Evolutionary conservation across 2,797 vertebrate genomes (phyloP), one percentile per base, ranked within the genome.

Genomic region (Poeciliopsis turneri): DNA sequence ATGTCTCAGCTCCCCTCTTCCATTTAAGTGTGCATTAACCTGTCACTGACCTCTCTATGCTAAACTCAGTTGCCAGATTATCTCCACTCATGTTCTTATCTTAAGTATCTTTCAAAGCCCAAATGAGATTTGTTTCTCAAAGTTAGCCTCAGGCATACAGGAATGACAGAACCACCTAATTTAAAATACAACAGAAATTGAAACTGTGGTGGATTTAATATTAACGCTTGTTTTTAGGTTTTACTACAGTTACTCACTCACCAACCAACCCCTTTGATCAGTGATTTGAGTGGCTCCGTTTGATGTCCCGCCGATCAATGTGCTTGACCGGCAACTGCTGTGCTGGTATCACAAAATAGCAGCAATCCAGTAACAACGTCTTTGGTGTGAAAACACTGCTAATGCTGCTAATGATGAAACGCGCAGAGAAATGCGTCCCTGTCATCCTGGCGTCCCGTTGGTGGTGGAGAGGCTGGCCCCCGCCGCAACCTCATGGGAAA

Each of bases 1-100:
- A 5, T 69, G 9, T 70, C 91, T 78, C 53, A 6, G 4, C 13
- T 33, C 86, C 87, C 86, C 78, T 71, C 80, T 83, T 80, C 84
- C 1, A 36, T 0, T 41, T 12, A 75, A 77, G 78, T 90, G 86
- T 82, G 84, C 92, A 94, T 93, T 94, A 93, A 92, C 92, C 93
- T 86, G 85, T 87, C 86, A 83, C 82, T 94, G 93, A 94, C 92
- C 93, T 88, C 90, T 87, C 74, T 82, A 93, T 93, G 92, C 91
- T 93, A 92, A 93, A 93, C 85, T 79, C 90, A 91, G 91, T 91
- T 91, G 90, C 86, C 84, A 82, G 86, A 92, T 93, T 90, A 94
- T 92, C 85, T 90, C 78, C 77, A 78, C 74, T 30, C 90, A 91
- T 92, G 89, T 86, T 85, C 87, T 86, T 36, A 82, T 89, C 85